phyloP scores from a whole-genome alignment of 2,888 invertebrate genomes.

The Yponomeuta cagnagella region DNA sequence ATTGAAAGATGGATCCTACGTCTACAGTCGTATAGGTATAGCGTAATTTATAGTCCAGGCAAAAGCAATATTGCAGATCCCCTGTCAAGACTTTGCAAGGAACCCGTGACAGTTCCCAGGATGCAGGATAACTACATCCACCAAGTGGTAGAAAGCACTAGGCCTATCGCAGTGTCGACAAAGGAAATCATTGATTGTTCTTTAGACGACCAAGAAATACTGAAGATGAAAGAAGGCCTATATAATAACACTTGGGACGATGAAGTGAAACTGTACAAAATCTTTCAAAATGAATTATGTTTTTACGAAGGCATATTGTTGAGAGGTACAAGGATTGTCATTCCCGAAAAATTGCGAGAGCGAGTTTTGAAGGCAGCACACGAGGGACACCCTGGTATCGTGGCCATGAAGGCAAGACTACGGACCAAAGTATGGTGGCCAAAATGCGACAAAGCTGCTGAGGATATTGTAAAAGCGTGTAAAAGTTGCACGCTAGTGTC shows the following conservation, averaged over 20 bases:
- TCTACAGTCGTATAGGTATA: too few relatives aligned
- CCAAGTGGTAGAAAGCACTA: constrained; percentile 1
- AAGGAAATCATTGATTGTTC: constrained; percentile 4
- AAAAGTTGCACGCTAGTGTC: constrained; percentile 25
- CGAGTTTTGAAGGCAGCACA: constrained; percentile 22
- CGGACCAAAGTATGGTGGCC: constrained; percentile 44
- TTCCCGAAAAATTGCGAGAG: constrained; percentile 19
- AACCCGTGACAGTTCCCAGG: too few relatives aligned
- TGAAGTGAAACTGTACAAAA: too few relatives aligned
- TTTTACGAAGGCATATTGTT: constrained; percentile 19
- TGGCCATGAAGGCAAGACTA: constrained; percentile 35
- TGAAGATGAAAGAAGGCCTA: too few relatives aligned
- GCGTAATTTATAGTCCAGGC: too few relatives aligned
- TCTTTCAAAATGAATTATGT: too few relatives aligned
- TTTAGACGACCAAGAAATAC: constrained; percentile 3
- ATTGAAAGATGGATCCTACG: constrained; percentile 23
- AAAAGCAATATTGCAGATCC: too few relatives aligned
- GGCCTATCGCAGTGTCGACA: constrained; percentile 9
- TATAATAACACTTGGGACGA: too few relatives aligned
- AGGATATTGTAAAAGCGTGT: constrained; percentile 21
- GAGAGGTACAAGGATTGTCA: constrained; percentile 25
- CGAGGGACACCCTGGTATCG: constrained; percentile 29
- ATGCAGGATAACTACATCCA: not conserved
- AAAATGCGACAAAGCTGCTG: constrained; percentile 31
- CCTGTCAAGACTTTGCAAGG: too few relatives aligned